Conservation (phyloP, 2,888 invertebrate genomes). For the Sussaba pulchella region DNA sequence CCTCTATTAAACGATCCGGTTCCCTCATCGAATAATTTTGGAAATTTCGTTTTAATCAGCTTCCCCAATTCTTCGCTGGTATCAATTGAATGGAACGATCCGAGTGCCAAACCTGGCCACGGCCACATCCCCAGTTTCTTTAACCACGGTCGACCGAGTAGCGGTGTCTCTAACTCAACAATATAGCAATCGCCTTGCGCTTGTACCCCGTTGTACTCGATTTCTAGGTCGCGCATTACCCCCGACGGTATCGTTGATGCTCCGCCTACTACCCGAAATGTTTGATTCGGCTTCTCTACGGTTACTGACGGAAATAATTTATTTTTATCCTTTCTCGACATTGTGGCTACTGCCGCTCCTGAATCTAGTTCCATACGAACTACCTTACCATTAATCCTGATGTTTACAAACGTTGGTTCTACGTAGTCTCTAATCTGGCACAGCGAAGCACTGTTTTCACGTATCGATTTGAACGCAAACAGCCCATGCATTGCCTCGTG, state of each 20-base stretch:
- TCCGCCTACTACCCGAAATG: not conserved
- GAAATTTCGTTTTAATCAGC: too few relatives aligned
- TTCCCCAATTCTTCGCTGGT: too few relatives aligned
- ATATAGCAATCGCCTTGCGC: not conserved
- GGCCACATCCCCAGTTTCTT: too few relatives aligned
- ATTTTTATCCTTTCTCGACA: not conserved
- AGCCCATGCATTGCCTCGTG: too few relatives aligned
- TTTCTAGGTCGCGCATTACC: not conserved
- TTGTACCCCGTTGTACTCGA: conserved; percentile 5
- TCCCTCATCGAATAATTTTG: too few relatives aligned
- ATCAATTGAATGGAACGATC: too few relatives aligned
- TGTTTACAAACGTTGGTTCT: too few relatives aligned
- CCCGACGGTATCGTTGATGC: not conserved
- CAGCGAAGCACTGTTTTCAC: conserved; percentile 15
- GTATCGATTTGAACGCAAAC: not conserved
- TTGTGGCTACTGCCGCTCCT: not conserved
- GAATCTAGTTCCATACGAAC: not conserved
- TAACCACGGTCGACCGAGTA: conserved; percentile 13
- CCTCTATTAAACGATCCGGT: too few relatives aligned
- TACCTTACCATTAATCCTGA: not conserved
- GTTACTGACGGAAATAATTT: not conserved
- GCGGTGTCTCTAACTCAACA: not conserved
- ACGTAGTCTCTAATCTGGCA: too few relatives aligned
- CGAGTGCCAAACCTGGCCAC: too few relatives aligned
- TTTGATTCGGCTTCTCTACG: conserved; percentile 1